These are phyloP conservation scores for Cyanistes caeruleus DNA, from an alignment of 2,113 vertebrate species.

Conservation along the genomic window DNA sequence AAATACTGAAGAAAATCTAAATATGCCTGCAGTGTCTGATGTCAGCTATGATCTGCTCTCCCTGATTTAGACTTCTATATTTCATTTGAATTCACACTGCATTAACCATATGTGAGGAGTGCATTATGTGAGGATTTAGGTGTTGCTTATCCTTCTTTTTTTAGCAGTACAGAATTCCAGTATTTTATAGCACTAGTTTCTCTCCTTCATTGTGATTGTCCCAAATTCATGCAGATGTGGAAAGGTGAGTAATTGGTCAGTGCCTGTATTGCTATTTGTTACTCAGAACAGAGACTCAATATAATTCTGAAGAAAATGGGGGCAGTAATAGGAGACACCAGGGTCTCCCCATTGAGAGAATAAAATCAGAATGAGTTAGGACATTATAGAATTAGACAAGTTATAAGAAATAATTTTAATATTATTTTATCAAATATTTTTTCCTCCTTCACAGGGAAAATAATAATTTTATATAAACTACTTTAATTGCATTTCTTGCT, in stretches of 20 bases:
- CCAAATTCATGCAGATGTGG: background rate
- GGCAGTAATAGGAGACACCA: background rate
- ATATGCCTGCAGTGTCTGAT: background rate
- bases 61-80: background rate
- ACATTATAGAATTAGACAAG: background rate
- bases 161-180: background rate
- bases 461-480: background rate
- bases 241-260: background rate
- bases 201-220: background rate
- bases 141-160: background rate
- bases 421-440: background rate
- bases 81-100: slow-evolving; percentile 28
- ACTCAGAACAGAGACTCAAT: background rate
- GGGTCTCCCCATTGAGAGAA: background rate
- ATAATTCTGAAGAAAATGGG: background rate
- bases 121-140: slow-evolving; percentile 17
- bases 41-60: background rate
- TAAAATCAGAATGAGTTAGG: background rate
- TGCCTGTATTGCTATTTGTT: background rate
- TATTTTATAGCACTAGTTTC: background rate
- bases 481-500: background rate
- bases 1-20: slow-evolving; percentile 23
- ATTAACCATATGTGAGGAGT: slow-evolving; percentile 7
- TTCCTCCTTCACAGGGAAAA: background rate
- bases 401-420: background rate